Percentiles rank a stretch among this genome's conserved stretches.
These are phyloP conservation scores for Drosophila prostipennis DNA, from an alignment of 2,888 invertebrate genomes.

Conservation along the genomic window DNA sequence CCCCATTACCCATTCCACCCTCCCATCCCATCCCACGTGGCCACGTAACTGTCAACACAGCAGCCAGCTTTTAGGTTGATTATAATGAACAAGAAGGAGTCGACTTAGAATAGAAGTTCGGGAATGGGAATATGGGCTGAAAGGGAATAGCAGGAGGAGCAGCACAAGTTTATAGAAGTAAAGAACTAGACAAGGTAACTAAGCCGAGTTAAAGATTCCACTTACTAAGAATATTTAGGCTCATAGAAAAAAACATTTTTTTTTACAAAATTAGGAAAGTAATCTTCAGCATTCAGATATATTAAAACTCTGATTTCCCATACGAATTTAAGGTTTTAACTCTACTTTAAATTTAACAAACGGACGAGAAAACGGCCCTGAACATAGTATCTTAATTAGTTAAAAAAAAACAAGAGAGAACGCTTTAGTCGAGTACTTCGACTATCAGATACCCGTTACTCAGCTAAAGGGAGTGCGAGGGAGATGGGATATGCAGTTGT, in stretches of 20 bases:
- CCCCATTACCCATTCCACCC: constrained; percentile 5
- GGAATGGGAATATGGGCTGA: constrained; percentile 6
- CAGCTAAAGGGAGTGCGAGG: no score
- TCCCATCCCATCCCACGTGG: constrained; percentile 12
- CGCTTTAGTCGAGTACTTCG: no score
- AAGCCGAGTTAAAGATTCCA: constrained; percentile 24
- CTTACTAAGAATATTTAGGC: neutral
- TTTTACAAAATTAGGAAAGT: no score
- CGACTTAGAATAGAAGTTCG: neutral
- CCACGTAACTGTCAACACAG: constrained; percentile 48
- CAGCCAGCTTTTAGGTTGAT: constrained; percentile 53
- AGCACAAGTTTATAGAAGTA: constrained; percentile 28
- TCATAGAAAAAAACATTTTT: neutral
- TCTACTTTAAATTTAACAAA: no score
- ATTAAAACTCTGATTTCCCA: no score
- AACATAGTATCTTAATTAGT: neutral
- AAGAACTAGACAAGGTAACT: constrained; percentile 20
- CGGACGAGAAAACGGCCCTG: no score
- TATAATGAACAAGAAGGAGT: constrained; percentile 46
- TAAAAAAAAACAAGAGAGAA: neutral
- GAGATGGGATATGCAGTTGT: no score
- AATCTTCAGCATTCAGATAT: no score
- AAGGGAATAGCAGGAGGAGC: constrained; percentile 9
- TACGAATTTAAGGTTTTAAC: no score
- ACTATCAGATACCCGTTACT: no score